phyloP scores from a whole-genome alignment of 2,888 invertebrate species.

The Keiferia lycopersicella region DNA sequence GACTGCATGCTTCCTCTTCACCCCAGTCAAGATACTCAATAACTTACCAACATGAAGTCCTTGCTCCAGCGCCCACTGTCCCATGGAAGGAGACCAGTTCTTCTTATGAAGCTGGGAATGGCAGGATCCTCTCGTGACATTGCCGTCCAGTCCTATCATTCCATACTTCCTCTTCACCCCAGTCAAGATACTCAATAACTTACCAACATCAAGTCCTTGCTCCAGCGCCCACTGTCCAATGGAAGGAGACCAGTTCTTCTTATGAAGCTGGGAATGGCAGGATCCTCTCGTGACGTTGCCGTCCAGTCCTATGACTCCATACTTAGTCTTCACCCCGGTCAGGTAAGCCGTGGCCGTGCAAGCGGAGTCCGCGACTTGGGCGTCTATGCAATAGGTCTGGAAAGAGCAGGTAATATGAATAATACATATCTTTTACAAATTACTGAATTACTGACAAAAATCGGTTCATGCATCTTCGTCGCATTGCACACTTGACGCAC shows the following conservation, averaged over 20 bases:
- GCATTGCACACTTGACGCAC: too few species aligned
- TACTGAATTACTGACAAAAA: too few species aligned
- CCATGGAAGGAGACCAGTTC: background rate
- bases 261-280: slow-evolving; percentile 82
- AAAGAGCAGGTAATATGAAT: slow-evolving; percentile 29
- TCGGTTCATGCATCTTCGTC: too few species aligned
- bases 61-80: slow-evolving; percentile 82
- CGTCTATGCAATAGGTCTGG: slow-evolving; percentile 83
- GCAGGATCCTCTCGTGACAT: too few species aligned
- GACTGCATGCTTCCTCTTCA: slow-evolving; percentile 85
- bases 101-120: too few species aligned
- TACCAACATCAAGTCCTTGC: slow-evolving; percentile 61
- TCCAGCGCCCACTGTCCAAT: slow-evolving; percentile 85
- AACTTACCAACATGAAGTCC: slow-evolving; percentile 62
- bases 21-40: background rate
- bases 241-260: slow-evolving; percentile 82
- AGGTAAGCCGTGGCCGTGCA: slow-evolving; percentile 87
- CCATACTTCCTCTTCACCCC: slow-evolving; percentile 86
- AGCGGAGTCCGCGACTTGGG: slow-evolving; percentile 88
- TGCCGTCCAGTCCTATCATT: slow-evolving; percentile 50
- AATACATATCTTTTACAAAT: background rate
- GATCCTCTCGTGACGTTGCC: slow-evolving; percentile 83
- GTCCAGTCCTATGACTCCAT: slow-evolving; percentile 85
- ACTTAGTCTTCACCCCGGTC: slow-evolving; percentile 87
- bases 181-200: slow-evolving; percentile 55